Conservation (phyloP, 1,140 invertebrate genomes). For the Charaxes varanes region DNA sequence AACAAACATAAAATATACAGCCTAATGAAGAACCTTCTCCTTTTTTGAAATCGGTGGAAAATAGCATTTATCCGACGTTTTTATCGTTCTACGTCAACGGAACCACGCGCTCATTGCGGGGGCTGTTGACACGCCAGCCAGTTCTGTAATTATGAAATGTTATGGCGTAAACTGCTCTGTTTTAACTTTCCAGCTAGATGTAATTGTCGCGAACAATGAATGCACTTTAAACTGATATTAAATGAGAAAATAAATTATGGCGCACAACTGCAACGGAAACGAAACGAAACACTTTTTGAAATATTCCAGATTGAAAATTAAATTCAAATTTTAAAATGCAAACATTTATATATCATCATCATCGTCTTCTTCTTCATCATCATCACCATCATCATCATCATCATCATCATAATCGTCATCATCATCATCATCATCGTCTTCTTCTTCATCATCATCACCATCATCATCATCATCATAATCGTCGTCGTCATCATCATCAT, state of each 20-base stretch:
- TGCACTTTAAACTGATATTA: conserved; percentile 22
- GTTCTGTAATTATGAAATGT: conserved; percentile 25
- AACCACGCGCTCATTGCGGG: conserved; percentile 15
- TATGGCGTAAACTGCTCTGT: conserved; percentile 24
- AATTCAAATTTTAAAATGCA: too few species aligned
- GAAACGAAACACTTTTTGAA: conserved; percentile 1
- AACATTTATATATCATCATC: too few species aligned
- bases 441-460: too few species aligned
- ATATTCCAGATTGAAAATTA: conserved; percentile 1
- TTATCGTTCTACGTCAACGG: conserved; percentile 8
- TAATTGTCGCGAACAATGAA: conserved; percentile 24
- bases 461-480: too few species aligned
- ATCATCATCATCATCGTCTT: too few species aligned
- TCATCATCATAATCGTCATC: too few species aligned
- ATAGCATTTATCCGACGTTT: background rate
- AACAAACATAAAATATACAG: too few species aligned
- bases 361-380: too few species aligned
- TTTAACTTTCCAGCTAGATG: conserved; percentile 20
- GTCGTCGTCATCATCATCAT: too few species aligned
- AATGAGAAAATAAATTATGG: conserved; percentile 17
- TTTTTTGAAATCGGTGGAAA: background rate
- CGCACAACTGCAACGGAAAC: background rate
- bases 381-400: too few species aligned
- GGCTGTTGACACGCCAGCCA: conserved; percentile 26
- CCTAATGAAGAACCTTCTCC: too few species aligned